Conservation (phyloP, 2,113 vertebrate species). For the Camelus bactrianus region DNA sequence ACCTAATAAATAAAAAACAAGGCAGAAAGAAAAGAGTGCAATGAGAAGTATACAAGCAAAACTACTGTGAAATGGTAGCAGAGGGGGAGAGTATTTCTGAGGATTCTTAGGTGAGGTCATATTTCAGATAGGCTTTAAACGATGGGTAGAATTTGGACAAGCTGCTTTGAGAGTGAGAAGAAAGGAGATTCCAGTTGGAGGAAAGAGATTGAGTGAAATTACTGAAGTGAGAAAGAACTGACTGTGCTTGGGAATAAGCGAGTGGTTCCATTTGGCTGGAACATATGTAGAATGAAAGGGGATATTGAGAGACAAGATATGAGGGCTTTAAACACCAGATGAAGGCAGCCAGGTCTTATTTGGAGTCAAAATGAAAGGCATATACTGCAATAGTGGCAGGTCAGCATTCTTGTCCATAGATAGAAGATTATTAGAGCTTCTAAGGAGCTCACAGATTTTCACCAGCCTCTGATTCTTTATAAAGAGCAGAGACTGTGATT, state of each 20-base stretch:
- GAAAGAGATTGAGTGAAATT: slow-evolving; percentile 15
- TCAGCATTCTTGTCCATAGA: neutral
- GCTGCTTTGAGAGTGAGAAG: slow-evolving; percentile 36
- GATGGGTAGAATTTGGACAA: slow-evolving; percentile 49
- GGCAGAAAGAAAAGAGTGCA: neutral
- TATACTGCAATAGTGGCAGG: neutral
- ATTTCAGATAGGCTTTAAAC: slow-evolving; percentile 50
- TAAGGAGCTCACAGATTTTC: neutral
- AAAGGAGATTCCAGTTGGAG: slow-evolving; percentile 7
- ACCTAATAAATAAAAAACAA: neutral
- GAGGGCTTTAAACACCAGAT: neutral
- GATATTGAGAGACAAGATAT: slow-evolving; percentile 32
- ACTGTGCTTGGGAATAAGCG: neutral
- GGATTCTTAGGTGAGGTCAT: neutral
- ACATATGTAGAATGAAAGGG: slow-evolving; percentile 6
- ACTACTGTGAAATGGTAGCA: neutral
- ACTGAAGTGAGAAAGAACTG: slow-evolving; percentile 23
- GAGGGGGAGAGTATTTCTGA: neutral
- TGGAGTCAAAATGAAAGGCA: neutral
- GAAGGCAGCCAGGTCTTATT: neutral
- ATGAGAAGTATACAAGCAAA: neutral
- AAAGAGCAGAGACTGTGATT: neutral
- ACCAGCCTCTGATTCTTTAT: neutral
- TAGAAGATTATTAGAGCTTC: neutral
- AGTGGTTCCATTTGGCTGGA: slow-evolving; percentile 39